These are phyloP conservation scores for Triplophysa yarkandensis DNA, from an alignment of 2,797 vertebrate species.

Conservation along the genomic window DNA sequence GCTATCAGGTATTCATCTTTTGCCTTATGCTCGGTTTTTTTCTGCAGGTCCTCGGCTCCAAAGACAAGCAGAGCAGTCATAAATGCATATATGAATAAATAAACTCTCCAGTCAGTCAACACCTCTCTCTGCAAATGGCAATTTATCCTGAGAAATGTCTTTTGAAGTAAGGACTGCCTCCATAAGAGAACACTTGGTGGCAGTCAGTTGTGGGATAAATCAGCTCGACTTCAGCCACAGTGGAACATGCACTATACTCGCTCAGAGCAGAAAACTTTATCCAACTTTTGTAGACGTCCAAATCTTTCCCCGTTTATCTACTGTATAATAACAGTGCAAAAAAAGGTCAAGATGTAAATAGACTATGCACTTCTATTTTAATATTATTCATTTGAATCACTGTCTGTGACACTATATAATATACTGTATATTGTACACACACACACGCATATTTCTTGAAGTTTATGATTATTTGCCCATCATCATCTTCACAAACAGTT, in stretches of 20 bases:
- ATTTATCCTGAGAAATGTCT: conserved; percentile 52
- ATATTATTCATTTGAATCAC: neutral
- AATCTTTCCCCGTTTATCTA: conserved; percentile 17
- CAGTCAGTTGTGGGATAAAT: conserved; percentile 29
- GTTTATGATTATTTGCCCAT: no score
- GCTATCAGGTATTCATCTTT: conserved; percentile 73
- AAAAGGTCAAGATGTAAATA: neutral
- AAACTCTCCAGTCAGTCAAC: conserved; percentile 59
- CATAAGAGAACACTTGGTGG: conserved; percentile 15
- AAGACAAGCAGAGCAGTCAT: conserved; percentile 64
- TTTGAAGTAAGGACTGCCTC: conserved; percentile 35
- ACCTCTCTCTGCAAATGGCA: conserved; percentile 58
- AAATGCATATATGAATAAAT: conserved; percentile 70
- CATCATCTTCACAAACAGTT: no score
- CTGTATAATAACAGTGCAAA: conserved; percentile 16
- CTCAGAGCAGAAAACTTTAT: conserved; percentile 3
- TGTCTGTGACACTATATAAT: neutral
- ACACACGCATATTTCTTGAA: no score
- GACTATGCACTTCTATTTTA: neutral
- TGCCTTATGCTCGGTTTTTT: conserved; percentile 57
- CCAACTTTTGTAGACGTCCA: neutral
- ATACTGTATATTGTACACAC: no score
- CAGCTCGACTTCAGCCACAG: conserved; percentile 32
- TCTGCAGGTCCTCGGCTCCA: conserved; percentile 61
- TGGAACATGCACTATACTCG: neutral